These are phyloP conservation scores for Euplagia quadripunctaria DNA, from an alignment of 2,888 invertebrate genomes.

Conservation along the genomic window DNA sequence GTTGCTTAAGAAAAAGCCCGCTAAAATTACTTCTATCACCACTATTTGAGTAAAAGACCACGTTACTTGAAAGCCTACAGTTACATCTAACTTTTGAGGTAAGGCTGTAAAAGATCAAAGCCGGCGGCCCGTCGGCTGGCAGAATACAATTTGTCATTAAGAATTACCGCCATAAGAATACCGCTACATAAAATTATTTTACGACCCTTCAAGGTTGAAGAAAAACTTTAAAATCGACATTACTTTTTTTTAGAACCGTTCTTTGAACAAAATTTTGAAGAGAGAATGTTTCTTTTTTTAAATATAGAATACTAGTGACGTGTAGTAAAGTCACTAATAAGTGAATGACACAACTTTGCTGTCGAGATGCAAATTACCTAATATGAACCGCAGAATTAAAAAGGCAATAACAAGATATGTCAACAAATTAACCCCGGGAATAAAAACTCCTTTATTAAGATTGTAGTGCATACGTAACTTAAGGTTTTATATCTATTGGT, in stretches of 20 bases:
- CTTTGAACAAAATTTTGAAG: neutral
- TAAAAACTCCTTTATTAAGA: neutral
- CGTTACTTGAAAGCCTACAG: conserved; percentile 22
- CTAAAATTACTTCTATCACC: conserved; percentile 19
- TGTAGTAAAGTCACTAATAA: neutral
- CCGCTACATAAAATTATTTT: conserved; percentile 36
- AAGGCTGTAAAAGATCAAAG: conserved; percentile 43
- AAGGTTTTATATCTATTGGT: neutral
- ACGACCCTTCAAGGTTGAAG: conserved; percentile 14
- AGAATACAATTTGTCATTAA: conserved; percentile 20
- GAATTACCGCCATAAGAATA: conserved; percentile 31
- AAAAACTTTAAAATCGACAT: conserved; percentile 3
- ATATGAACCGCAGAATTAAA: neutral
- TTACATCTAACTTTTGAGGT: conserved; percentile 25
- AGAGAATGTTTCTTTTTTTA: neutral
- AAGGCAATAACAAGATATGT: neutral
- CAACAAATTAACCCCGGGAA: neutral
- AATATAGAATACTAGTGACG: neutral
- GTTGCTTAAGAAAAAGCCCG: conserved; percentile 9
- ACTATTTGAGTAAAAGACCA: conserved; percentile 22
- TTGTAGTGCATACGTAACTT: neutral
- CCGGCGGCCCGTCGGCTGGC: conserved; percentile 13
- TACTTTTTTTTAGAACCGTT: neutral
- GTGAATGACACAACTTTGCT: no score
- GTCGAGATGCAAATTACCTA: no score